Base-by-base conservation (phyloP, 2,888 invertebrate species). In the Acronicta leporina region DNA sequence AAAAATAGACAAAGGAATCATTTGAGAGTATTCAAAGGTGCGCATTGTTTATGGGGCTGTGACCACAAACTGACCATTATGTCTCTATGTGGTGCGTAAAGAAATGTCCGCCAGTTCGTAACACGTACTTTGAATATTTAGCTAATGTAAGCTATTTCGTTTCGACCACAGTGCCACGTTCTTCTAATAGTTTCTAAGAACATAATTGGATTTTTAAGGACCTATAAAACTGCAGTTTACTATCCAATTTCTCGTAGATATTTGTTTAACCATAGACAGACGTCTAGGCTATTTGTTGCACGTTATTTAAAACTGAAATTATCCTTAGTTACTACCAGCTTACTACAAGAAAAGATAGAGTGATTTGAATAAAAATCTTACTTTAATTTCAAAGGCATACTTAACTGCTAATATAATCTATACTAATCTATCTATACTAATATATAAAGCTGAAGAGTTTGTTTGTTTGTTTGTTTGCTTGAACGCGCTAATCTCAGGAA, bases 1-100 rank as follows among this genome's bases (percentile, higher is more conserved):
- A 87, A 88, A 88, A 79, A 84, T 87, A 88, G 87, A 87, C 86
- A 89, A 89, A 85, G 80, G 81, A 83, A 82, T 85, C 70, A 77
- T 85, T 85, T 76, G 73, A 81, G 71, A 77, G 68, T 65, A 79
- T 81, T 79, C 83, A 88, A 89, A 90, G 88, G 87, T 91, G 89
- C 78, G 70, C 56, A 74, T 68, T 69, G 72, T 89, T 89, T 87
- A 88, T 75, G 86, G 79, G 73, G 50, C 50, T 43, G 14, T 52
- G 61, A 87, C 89, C 89, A 71, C 90, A 88, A 67, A 55, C 63
- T 30, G 50, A 30, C 54, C 63, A 71, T 82, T 82, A 86, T 83
- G 79, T 85, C 84, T 87, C 83, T 80, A 84, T 85, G 87, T 72
- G 84, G 85, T 86, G 68, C 77, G 72, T 74, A 81, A 81, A 86